phyloP scores from a whole-genome alignment of 2,797 vertebrate genomes.

The Lophius americanus region DNA sequence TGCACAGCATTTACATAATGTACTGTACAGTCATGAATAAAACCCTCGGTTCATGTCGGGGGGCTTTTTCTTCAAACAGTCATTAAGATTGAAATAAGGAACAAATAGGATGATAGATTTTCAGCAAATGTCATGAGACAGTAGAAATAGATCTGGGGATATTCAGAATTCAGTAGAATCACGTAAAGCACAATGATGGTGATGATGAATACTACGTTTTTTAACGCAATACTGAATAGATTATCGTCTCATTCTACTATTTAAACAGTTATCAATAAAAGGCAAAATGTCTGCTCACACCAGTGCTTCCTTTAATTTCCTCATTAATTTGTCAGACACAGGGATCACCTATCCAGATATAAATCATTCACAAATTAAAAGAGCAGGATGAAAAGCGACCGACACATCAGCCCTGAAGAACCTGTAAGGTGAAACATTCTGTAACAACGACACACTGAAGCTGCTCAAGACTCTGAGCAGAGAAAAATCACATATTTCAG shows the following conservation, averaged over 20 bases:
- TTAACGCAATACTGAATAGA: conserved; percentile 40
- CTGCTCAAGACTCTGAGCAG: conserved; percentile 36
- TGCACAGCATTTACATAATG: conserved; percentile 57
- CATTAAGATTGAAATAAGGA: conserved; percentile 54
- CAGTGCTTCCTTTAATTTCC: conserved; percentile 71
- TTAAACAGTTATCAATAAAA: conserved; percentile 32
- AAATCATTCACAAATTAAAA: conserved; percentile 82
- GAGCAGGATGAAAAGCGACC: conserved; percentile 74
- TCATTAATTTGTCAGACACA: conserved; percentile 77
- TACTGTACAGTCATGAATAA: conserved; percentile 58
- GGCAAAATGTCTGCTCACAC: conserved; percentile 49
- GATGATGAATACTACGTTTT: conserved; percentile 32
- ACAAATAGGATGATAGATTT: conserved; percentile 58
- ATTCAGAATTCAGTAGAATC: conserved; percentile 36
- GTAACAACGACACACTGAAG: conserved; percentile 54
- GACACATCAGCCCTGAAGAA: conserved; percentile 69
- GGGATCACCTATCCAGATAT: conserved; percentile 76
- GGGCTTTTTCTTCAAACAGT: background rate
- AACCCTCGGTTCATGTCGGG: conserved; percentile 29
- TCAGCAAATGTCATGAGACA: conserved; percentile 42
- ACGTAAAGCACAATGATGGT: conserved; percentile 9
- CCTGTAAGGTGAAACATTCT: conserved; percentile 69
- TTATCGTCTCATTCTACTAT: conserved; percentile 42
- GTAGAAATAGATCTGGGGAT: conserved; percentile 38
- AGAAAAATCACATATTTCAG: conserved; percentile 39